Evolutionary conservation across 2,797 vertebrate species (phyloP).

Genomic region (Prunella strophiata): DNA sequence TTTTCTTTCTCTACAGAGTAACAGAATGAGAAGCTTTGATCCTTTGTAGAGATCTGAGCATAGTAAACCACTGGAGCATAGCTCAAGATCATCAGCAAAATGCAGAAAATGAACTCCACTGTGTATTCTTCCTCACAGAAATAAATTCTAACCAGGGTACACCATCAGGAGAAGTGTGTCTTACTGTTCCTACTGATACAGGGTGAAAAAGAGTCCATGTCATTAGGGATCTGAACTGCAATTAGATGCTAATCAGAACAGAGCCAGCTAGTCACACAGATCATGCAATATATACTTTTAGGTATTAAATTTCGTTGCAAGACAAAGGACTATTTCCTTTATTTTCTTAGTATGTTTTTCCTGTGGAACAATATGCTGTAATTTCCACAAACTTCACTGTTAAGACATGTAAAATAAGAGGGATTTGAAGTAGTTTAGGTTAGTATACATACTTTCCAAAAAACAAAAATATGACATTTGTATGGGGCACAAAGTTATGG

Average conservation of each 20-base stretch:
- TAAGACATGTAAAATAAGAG: background rate
- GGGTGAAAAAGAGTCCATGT: background rate
- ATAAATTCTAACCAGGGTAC: background rate
- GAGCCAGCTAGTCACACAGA: background rate
- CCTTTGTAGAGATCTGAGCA: background rate
- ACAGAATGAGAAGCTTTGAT: background rate
- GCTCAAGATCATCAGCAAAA: background rate
- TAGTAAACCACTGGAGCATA: background rate
- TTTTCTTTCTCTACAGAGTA: background rate
- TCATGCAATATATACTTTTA: background rate
- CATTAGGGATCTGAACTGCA: background rate
- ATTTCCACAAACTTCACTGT: background rate
- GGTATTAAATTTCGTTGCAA: background rate
- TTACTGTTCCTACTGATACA: background rate
- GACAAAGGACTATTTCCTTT: background rate
- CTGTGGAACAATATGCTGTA: background rate
- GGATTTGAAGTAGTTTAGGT: background rate
- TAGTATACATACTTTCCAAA: background rate
- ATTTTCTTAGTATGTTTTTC: background rate
- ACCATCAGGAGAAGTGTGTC: background rate
- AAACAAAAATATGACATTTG: background rate
- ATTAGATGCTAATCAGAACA: background rate
- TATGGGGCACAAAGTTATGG: background rate
- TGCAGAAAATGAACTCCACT: background rate
- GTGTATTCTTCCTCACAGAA: background rate